Percentiles rank a stretch among this genome's conserved stretches.
phyloP scores from a whole-genome alignment of 2,797 vertebrate species.

The Centropyge bicolor region DNA sequence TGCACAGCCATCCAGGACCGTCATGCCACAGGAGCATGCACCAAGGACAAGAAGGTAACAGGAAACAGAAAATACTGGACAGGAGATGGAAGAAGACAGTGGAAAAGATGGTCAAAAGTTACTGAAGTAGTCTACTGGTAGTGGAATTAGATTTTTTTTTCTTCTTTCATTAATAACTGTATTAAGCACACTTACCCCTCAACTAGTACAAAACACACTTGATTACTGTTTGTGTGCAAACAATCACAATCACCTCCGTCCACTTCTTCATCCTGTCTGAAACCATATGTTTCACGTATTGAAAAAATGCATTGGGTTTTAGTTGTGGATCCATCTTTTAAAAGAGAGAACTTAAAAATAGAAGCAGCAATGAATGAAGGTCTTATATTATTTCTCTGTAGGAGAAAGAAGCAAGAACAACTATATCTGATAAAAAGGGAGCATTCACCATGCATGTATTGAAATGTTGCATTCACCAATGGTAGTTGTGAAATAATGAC shows the following conservation, averaged over 20 bases:
- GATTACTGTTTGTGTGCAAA: background rate
- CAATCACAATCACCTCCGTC: background rate
- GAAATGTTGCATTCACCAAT: background rate
- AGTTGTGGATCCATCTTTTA: slow-evolving; percentile 1
- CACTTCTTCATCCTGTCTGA: slow-evolving; percentile 6
- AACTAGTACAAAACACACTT: slow-evolving; percentile 4
- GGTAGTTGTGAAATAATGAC: slow-evolving; percentile 10
- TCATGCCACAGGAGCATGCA: slow-evolving; percentile 88
- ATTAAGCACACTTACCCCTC: background rate
- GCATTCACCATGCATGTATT: slow-evolving; percentile 4
- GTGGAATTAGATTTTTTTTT: background rate
- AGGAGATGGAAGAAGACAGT: slow-evolving; percentile 76
- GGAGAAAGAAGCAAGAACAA: slow-evolving; percentile 25
- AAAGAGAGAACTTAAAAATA: slow-evolving; percentile 12
- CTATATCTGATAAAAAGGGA: slow-evolving; percentile 2
- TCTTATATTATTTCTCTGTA: slow-evolving; percentile 36
- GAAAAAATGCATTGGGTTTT: background rate
- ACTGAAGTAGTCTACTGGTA: slow-evolving; percentile 3
- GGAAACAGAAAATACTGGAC: slow-evolving; percentile 67
- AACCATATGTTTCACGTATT: background rate
- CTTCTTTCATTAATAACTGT: background rate
- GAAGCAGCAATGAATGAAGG: slow-evolving; percentile 14
- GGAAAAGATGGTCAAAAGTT: slow-evolving; percentile 56
- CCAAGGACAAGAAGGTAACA: slow-evolving; percentile 63
- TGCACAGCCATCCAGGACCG: slow-evolving; percentile 76